Conservation (phyloP, 2,888 invertebrate species). For the Volucella zonaria region DNA sequence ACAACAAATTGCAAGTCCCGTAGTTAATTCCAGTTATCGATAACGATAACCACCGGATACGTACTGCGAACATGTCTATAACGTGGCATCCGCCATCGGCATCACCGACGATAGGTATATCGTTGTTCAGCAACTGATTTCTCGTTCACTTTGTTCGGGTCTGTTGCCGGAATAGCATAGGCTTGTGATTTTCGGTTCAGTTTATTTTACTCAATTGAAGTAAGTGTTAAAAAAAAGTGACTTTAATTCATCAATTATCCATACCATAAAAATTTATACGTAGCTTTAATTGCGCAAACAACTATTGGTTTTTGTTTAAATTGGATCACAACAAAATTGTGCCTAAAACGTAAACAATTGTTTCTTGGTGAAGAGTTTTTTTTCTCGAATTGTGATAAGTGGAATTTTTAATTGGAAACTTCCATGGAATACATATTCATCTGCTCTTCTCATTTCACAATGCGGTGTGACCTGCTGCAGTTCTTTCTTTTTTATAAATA, state of each 20-base stretch:
- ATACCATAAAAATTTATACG: slow-evolving; percentile 31
- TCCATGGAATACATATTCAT: slow-evolving; percentile 18
- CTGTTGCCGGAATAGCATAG: slow-evolving; percentile 86
- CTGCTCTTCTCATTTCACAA: not conserved
- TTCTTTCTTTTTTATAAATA: not conserved
- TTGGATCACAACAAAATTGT: slow-evolving; percentile 33
- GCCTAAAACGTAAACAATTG: slow-evolving; percentile 69
- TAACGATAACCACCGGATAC: slow-evolving; percentile 72
- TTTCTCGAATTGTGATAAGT: slow-evolving; percentile 37
- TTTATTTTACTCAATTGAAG: slow-evolving; percentile 76
- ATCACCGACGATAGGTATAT: slow-evolving; percentile 76
- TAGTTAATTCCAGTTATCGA: not conserved
- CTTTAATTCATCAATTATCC: slow-evolving; percentile 11
- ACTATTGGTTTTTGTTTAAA: slow-evolving; percentile 45
- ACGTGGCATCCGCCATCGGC: slow-evolving; percentile 74
- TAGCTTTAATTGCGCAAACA: slow-evolving; percentile 67
- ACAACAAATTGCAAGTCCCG: not conserved
- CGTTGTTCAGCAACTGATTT: slow-evolving; percentile 82
- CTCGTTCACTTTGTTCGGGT: slow-evolving; percentile 89
- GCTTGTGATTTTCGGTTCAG: slow-evolving; percentile 81
- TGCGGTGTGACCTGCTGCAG: slow-evolving; percentile 39
- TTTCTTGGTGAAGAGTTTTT: slow-evolving; percentile 35
- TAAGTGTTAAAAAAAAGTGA: slow-evolving; percentile 63
- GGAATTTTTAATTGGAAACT: slow-evolving; percentile 42
- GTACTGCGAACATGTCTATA: slow-evolving; percentile 66